phyloP scores from a whole-genome alignment of 1,140 invertebrate genomes.

The Scaptomyza montana region DNA sequence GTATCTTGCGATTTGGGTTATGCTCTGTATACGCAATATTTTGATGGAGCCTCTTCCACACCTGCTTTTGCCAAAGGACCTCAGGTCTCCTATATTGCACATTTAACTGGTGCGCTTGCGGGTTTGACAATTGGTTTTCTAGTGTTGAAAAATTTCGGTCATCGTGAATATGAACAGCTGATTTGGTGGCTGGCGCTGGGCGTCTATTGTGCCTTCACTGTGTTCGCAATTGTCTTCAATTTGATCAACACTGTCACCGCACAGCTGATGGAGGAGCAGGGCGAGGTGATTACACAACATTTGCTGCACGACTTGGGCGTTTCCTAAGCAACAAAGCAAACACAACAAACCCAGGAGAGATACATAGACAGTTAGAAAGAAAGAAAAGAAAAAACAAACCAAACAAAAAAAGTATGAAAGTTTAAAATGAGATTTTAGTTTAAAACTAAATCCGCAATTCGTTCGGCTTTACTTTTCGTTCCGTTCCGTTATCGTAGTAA shows the following conservation, averaged over 20 bases:
- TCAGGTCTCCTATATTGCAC: constrained; percentile 96
- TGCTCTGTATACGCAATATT: constrained; percentile 96
- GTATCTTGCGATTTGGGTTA: constrained; percentile 97
- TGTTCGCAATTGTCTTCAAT: constrained; percentile 97
- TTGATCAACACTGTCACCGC: constrained; percentile 88
- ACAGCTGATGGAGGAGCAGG: constrained; percentile 82
- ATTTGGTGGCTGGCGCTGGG: constrained; percentile 98
- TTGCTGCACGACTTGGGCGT: constrained; percentile 83
- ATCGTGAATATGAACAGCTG: constrained; percentile 95
- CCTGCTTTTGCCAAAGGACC: constrained; percentile 85
- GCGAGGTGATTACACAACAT: constrained; percentile 83
- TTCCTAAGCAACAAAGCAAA: constrained; percentile 61
- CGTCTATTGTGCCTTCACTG: constrained; percentile 95
- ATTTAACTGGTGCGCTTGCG: constrained; percentile 94
- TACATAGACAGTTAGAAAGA: constrained; percentile 46
- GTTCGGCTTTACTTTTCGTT: constrained; percentile 74
- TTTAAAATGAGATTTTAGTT: constrained; percentile 66
- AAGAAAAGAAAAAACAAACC: constrained; percentile 7
- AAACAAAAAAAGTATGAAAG: constrained; percentile 41
- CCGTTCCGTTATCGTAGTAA: constrained; percentile 57
- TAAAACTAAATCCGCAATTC: constrained; percentile 75
- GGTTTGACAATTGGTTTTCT: constrained; percentile 95
- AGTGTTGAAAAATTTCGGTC: constrained; percentile 98
- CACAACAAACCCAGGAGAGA: constrained; percentile 43
- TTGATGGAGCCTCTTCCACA: constrained; percentile 86